These are phyloP conservation scores for Danionella cerebrum DNA, from an alignment of 2,113 vertebrate genomes.

Conservation along the genomic window DNA sequence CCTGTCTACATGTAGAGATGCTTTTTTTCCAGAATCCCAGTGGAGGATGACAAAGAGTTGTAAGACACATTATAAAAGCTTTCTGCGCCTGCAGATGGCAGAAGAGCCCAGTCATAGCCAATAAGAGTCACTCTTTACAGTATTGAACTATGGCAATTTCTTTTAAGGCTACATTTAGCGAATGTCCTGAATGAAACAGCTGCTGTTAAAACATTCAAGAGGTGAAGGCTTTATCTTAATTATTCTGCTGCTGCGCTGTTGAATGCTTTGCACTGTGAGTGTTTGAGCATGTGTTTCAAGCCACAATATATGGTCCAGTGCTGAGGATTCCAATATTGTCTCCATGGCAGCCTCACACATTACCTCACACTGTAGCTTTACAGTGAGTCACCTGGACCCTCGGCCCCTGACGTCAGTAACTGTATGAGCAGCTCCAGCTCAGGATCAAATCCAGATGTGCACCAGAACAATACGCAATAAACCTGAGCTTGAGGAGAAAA, in stretches of 20 bases:
- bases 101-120: slow-evolving; percentile 13
- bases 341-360: slow-evolving; percentile 1
- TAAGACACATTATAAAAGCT: neutral
- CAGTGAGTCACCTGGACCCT: neutral
- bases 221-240: neutral
- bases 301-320: neutral
- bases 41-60: no score
- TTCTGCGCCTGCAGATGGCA: slow-evolving; percentile 27
- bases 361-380: slow-evolving; percentile 14
- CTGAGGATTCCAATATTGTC: slow-evolving; percentile 1
- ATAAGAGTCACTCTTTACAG: no score
- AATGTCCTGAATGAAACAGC: neutral
- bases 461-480: slow-evolving; percentile 14
- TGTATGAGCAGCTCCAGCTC: slow-evolving; percentile 1
- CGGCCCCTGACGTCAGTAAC: slow-evolving; percentile 15
- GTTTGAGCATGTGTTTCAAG: neutral
- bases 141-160: no score
- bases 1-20: no score
- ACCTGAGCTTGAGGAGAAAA: neutral
- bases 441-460: slow-evolving; percentile 18
- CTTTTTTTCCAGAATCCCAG: no score
- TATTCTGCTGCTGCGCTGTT: neutral
- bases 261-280: neutral
- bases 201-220: slow-evolving; percentile 13
- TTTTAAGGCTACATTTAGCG: no score